Percentiles rank a stretch among this genome's conserved stretches.
Evolutionary conservation across 2,888 invertebrate species (phyloP).

Genomic region (Steromphala cineraria): DNA sequence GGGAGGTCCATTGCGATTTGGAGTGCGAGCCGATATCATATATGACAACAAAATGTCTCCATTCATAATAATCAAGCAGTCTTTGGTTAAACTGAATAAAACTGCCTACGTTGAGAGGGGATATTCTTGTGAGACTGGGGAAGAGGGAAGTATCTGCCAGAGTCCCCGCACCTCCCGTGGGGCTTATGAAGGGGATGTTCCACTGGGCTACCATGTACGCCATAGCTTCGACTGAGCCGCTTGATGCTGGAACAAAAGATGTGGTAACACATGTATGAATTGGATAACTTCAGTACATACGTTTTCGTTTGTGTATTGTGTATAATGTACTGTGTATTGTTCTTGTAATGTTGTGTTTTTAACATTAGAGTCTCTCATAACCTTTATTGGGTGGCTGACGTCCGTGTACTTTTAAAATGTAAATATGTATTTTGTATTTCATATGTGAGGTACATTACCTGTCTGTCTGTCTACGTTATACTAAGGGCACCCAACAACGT

Average conservation of each 20-base stretch:
- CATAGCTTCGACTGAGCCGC: constrained; percentile 43
- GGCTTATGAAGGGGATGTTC: constrained; percentile 53
- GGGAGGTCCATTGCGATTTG: constrained; percentile 32
- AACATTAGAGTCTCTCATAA: too few species aligned
- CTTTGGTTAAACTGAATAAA: constrained; percentile 24
- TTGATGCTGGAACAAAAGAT: constrained; percentile 37
- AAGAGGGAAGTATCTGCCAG: constrained; percentile 50
- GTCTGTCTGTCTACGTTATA: too few species aligned
- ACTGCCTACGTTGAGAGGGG: constrained; percentile 35
- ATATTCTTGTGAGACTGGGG: constrained; percentile 51
- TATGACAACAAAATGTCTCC: constrained; percentile 45
- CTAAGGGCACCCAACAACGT: too few species aligned
- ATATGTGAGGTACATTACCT: too few species aligned
- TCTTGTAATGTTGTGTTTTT: too few species aligned
- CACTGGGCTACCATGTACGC: constrained; percentile 48
- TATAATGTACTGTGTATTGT: too few species aligned
- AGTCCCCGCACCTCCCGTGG: constrained; percentile 43
- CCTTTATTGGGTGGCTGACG: too few species aligned
- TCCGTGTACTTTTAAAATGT: too few species aligned
- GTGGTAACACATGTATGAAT: too few species aligned
- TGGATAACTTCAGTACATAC: too few species aligned
- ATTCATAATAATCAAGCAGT: constrained; percentile 42
- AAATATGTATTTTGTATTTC: too few species aligned
- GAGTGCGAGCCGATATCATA: constrained; percentile 33
- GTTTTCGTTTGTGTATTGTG: too few species aligned